Base-by-base conservation (phyloP, 2,113 vertebrate genomes). In the Pelvicachromis taeniatus region DNA sequence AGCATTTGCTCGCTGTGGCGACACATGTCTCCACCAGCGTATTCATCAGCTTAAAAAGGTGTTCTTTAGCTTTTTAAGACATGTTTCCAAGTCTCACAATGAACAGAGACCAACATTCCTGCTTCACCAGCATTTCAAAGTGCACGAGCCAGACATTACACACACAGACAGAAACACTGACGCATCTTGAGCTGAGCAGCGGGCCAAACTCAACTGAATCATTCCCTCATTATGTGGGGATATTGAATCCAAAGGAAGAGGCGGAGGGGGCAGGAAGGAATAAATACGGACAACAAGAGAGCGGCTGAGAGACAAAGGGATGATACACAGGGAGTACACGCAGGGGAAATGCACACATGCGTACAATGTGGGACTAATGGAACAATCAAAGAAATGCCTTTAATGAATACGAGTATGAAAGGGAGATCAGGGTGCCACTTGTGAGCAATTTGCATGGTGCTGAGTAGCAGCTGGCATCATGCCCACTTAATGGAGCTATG, bases 151-250 rank as follows among this genome's bases (percentile, higher is more conserved):
- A 87, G 82, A 86, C 82, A 29, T 77, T 33, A 75, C 48, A 59
- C 7, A 82, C 75, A 5, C 81, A 77, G 78, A 90, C 75, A 83
- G 56, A 90, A 77, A 85, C 58, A 73, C 77, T 88, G 65, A 90
- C 23, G 56, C 63, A 77, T 55, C 77, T 77, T 82, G 80, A 85
- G 85, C 75, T 54, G 50, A 90, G 84, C 54, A 91, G 79, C 13
- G 73, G 88, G 70, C 88, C 68, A 85, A 87, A 78, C 13, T 65
- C 35, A 13, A 81, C 81, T 88, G 83, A 92, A 91, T 92, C 87
- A 89, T 70, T 78, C 63, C 23, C 50, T 87, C 77, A 77, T 94
- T 90, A 87, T 89, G 73, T 33, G 45, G 6, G 5, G 63, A 84
- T 75, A 68, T 23, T 77, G 84, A 82, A 80, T 87, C 68, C 54